Conservation (phyloP, 2,888 invertebrate species). For the Drosophila ochracea region DNA sequence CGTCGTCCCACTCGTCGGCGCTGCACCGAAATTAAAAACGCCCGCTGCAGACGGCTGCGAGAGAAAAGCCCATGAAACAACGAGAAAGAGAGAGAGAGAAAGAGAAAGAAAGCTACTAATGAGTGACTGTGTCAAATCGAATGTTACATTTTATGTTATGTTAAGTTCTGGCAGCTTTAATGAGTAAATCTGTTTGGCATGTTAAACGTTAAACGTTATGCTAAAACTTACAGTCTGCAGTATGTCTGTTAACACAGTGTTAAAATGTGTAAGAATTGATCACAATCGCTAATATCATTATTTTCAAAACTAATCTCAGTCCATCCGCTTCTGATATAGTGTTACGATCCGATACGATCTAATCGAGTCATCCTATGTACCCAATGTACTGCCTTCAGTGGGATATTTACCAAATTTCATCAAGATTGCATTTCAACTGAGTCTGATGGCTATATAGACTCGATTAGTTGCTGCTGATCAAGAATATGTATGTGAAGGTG, state of each 20-base stretch:
- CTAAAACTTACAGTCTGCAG: not conserved
- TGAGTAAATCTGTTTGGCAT: not conserved
- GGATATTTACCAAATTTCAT: not conserved
- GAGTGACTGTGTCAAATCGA: not conserved
- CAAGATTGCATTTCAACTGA: not conserved
- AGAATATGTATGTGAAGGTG: not conserved
- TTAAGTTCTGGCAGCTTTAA: not conserved
- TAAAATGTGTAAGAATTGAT: not conserved
- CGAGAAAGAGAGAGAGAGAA: not conserved
- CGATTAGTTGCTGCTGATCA: not conserved
- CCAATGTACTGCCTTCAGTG: not conserved
- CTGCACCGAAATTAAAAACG: constrained; percentile 43
- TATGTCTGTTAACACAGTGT: not conserved
- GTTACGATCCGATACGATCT: not conserved
- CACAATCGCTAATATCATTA: not conserved
- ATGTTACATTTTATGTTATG: not conserved
- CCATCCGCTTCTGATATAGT: not conserved
- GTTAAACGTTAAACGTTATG: not conserved
- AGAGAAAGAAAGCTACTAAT: not conserved
- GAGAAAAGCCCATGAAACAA: not conserved
- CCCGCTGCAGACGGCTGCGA: constrained; percentile 21
- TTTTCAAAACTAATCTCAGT: not conserved
- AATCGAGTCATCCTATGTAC: not conserved
- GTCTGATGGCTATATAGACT: not conserved
- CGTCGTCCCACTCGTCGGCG: constrained; percentile 8